Base-by-base conservation (phyloP, 2,888 invertebrate genomes). In the Stenurella melanura region DNA sequence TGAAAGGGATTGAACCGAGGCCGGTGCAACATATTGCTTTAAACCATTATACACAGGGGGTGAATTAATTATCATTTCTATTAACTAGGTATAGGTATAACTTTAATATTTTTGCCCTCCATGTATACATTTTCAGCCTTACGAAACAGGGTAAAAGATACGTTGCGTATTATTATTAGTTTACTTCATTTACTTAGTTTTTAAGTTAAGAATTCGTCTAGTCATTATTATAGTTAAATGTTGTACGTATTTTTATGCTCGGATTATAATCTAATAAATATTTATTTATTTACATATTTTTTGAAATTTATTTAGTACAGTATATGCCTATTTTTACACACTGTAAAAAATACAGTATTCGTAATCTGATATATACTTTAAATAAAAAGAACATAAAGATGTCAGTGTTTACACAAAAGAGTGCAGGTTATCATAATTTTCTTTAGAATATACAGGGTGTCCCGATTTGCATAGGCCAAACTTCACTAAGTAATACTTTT, bases 131-230 rank as follows among this genome's bases (percentile, higher is more conserved):
- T 18, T 34, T 57, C 58, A 58, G 70, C 70, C 60, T 70, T 70
- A 70, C 7, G 12, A 60, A 42, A 60, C 70, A 70, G 70, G 70
- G 70, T 70, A 70, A 70, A 17, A 42, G 10, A 42, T 64, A 18
- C 6, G 18, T 64, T 64, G 38, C 17, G 12, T 42, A 64, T 42
- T 42, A 42, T 64, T 30, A 34, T 61, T 61, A 30, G 34, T 3
- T 10, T 61, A 26, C 30, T 50, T 18, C 11, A 15, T 42, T 15
- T 42, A 42, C 30, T 34, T 34, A 34, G 9, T 34, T 34, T 9
- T 34, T 12, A 12, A 42, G 42, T 42, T 42, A 42, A 42, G 12
- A 11, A 12, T n/a, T n/a, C n/a, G 1, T 1, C 11, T 12, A 11
- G 2, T 7, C 10, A 42, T 42, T 42, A 42, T 42, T 42, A 42